Base-by-base conservation (phyloP, 2,113 vertebrate genomes). In the Myodes glareolus region DNA sequence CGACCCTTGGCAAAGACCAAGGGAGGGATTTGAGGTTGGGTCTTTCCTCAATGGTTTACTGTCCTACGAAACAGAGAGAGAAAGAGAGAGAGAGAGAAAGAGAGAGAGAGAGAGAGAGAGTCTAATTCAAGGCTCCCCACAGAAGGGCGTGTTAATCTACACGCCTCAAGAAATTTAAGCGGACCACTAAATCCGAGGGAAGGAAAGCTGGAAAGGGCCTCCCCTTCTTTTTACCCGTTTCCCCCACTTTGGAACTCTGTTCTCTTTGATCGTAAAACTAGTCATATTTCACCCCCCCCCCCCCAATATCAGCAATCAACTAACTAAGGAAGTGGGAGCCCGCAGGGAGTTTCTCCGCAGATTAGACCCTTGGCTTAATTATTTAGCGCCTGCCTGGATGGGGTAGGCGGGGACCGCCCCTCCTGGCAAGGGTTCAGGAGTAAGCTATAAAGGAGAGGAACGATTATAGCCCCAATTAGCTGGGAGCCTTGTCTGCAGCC, bases 111-210 rank as follows among this genome's bases (percentile, higher is more conserved):
- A 98, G 98, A 98, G 95, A 93, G 13, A 63, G 0, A 78, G 97
- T 11, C 97, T 98, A 97, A 98, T 98, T 98, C 97, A 98, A 98
- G 98, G 98, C 98, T 98, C 98, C 98, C 98, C 78, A 97, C 98
- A 97, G 98, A 97, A 98, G 98, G 98, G 97, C 98, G 98, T 98
- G 98, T 98, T 98, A 98, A 98, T 98, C 98, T 94, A 97, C 98
- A 19, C 94, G 98, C 98, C 98, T 98, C 98, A 98, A 98, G 98
- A 98, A 98, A 99, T 98, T 98, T 98, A 96, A 98, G 97, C 98
- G 97, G 98, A 96, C 98, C 58, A 31, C 81, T 65, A 63, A 84
- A 84, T 63, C n/a, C n/a, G 95, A 93, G 97, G 87, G 95, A 97
- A 98, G 98, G 97, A 96, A 98, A 97, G 68, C 84, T 92, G 96